These are phyloP conservation scores for Tipula helvola DNA, from an alignment of 2,888 invertebrate genomes.

Conservation along the genomic window DNA sequence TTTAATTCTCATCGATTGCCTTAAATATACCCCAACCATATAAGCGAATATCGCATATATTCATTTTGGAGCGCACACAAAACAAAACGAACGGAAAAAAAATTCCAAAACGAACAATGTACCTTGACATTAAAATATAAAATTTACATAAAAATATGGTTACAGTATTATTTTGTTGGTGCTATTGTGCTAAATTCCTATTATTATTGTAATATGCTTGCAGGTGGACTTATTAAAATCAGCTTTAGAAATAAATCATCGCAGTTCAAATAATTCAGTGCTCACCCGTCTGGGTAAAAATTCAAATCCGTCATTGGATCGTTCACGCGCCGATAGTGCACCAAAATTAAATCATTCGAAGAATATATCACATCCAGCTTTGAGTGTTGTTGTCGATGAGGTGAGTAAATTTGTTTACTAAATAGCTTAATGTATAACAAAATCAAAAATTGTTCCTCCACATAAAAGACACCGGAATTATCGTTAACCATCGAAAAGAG, in stretches of 20 bases:
- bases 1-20: background rate
- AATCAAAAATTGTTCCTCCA: background rate
- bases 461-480: background rate
- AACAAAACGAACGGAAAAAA: background rate
- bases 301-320: slow-evolving; percentile 45
- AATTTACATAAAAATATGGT: slow-evolving; percentile 31
- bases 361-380: slow-evolving; percentile 46
- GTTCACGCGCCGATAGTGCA: slow-evolving; percentile 46
- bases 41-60: background rate
- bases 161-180: background rate
- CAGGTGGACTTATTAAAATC: slow-evolving; percentile 53
- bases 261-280: slow-evolving; percentile 38
- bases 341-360: slow-evolving; percentile 43
- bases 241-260: slow-evolving; percentile 53
- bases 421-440: background rate
- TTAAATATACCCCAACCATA: background rate
- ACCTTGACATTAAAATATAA: slow-evolving; percentile 17
- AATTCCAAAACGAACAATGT: background rate
- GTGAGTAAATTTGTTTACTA: slow-evolving; percentile 27
- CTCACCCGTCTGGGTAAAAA: slow-evolving; percentile 37
- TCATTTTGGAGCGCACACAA: background rate
- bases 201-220: background rate
- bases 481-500: background rate
- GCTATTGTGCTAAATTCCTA: background rate
- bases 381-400: slow-evolving; percentile 42